A percentile compares a stretch with the other conserved stretches of the same genome.
Conservation (phyloP, 2,797 vertebrate species). For the Miichthys miiuy region DNA sequence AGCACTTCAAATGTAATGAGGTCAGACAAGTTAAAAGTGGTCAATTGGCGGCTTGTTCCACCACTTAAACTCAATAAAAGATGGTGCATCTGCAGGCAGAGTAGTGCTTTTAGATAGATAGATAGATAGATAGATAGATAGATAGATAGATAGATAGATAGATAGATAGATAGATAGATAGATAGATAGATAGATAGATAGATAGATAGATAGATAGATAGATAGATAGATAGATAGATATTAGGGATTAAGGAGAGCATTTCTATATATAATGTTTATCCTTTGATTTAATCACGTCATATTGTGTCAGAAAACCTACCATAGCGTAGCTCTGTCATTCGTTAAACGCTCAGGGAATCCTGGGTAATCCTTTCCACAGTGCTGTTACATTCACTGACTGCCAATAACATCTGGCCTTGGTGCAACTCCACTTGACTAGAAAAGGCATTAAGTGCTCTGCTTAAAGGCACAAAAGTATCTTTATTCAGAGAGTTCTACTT, state of each 20-base stretch:
- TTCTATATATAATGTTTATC: too few relatives aligned
- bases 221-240: conserved; percentile 32
- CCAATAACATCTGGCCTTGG: conserved; percentile 35
- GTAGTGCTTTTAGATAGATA: conserved; percentile 13
- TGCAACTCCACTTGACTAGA: conserved; percentile 4
- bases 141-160: conserved; percentile 35
- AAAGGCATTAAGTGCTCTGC: not conserved
- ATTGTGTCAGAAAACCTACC: conserved; percentile 20
- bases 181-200: conserved; percentile 34
- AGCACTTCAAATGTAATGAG: conserved; percentile 53
- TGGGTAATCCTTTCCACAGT: conserved; percentile 49
- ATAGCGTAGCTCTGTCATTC: conserved; percentile 15
- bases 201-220: conserved; percentile 32
- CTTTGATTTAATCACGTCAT: not conserved
- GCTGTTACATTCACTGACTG: conserved; percentile 34
- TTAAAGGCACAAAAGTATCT: conserved; percentile 13
- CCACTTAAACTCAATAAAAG: conserved; percentile 42
- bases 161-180: conserved; percentile 27
- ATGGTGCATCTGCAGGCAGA: conserved; percentile 16
- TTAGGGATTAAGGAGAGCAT: conserved; percentile 28
- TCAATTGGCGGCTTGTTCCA: conserved; percentile 39
- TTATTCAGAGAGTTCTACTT: too few relatives aligned
- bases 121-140: not conserved
- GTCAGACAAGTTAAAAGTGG: conserved; percentile 59
- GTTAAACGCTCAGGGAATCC: conserved; percentile 44